These are phyloP conservation scores for Eunapius fragilis DNA, from an alignment of 37 sponge, comb jelly and placozoan species.

Conservation along the genomic window DNA sequence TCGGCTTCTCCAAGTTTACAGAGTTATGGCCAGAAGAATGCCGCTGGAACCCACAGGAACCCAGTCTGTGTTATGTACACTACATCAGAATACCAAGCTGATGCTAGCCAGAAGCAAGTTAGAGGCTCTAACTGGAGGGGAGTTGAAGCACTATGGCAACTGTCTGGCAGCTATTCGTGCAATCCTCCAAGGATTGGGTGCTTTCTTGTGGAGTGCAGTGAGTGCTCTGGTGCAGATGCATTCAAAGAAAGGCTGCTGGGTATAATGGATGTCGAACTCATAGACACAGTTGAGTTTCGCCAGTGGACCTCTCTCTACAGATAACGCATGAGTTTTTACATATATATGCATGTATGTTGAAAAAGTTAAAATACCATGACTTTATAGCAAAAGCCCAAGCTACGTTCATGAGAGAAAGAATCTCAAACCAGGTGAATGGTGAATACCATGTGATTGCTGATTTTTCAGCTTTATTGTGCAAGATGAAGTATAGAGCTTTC, in stretches of 20 bases:
- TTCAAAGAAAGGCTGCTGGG: neutral
- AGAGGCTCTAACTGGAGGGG: neutral
- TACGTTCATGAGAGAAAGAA: no score
- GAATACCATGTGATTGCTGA: neutral
- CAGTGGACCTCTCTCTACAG: slow-evolving; percentile 37
- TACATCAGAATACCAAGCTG: slow-evolving; percentile 56
- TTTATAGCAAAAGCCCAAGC: no score
- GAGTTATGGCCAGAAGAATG: slow-evolving; percentile 56
- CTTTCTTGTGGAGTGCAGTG: slow-evolving; percentile 24
- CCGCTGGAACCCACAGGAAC: slow-evolving; percentile 55
- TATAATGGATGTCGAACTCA: slow-evolving; percentile 28
- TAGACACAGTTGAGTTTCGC: slow-evolving; percentile 39
- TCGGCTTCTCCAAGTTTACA: no score
- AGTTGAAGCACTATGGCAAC: slow-evolving; percentile 29
- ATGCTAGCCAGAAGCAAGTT: slow-evolving; percentile 9
- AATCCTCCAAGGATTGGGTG: slow-evolving; percentile 28
- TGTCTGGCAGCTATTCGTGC: slow-evolving; percentile 49
- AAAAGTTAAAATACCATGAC: neutral
- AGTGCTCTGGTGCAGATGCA: slow-evolving; percentile 20
- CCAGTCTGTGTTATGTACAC: no score
- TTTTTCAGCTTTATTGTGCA: no score
- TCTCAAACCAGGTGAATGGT: no score
- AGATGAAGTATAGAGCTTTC: no score
- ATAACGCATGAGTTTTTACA: slow-evolving; percentile 33
- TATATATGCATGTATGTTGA: no score